phyloP scores from a whole-genome alignment of 2,797 vertebrate species.

The Sciurus carolinensis region DNA sequence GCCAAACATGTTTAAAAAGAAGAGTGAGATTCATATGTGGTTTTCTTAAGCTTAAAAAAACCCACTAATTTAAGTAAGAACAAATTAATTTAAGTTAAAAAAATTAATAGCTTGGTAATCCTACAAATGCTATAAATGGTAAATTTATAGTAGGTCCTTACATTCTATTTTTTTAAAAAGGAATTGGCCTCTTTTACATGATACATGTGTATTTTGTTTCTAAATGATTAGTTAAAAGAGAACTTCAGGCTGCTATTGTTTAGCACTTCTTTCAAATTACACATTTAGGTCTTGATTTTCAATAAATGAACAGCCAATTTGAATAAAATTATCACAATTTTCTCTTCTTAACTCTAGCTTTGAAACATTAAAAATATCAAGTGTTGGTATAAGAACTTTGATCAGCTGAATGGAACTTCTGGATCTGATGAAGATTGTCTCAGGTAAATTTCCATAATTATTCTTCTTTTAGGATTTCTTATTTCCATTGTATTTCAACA shows the following conservation, averaged over 20 bases:
- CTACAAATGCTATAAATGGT: background rate
- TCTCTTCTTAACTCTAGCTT: background rate
- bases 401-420: conserved; percentile 11
- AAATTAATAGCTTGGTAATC: background rate
- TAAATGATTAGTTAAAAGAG: conserved; percentile 26
- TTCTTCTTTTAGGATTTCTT: background rate
- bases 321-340: conserved; percentile 49
- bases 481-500: background rate
- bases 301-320: conserved; percentile 53
- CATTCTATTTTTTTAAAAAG: conserved; percentile 49
- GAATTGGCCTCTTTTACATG: conserved; percentile 1
- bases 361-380: conserved; percentile 57
- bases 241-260: background rate
- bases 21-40: background rate
- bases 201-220: conserved; percentile 43
- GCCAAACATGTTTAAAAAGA: background rate
- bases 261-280: background rate
- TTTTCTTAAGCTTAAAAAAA: background rate
- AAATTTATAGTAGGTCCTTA: background rate
- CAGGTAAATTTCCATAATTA: conserved; percentile 15
- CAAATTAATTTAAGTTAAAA: background rate
- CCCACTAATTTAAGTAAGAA: background rate
- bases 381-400: conserved; percentile 40
- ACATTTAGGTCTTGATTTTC: conserved; percentile 20
- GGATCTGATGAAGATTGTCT: background rate